Evolutionary conservation across 2,113 vertebrate species (phyloP).

Genomic region (Malaclemys terrapin): DNA sequence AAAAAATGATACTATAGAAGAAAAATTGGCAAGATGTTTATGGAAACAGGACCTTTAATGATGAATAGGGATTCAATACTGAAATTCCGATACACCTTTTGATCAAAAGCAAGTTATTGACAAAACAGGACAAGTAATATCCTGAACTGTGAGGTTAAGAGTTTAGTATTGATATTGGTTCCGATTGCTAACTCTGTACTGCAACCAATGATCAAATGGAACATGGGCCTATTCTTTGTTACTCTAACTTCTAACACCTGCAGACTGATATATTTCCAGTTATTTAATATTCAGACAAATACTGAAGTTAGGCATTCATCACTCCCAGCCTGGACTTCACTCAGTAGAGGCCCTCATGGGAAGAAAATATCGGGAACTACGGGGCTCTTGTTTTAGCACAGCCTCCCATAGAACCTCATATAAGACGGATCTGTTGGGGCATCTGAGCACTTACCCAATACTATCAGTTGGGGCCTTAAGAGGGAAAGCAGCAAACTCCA

Average conservation of each 20-base stretch:
- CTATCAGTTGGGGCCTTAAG: not conserved
- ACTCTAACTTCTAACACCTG: not conserved
- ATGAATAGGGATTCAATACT: not conserved
- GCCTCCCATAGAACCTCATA: not conserved
- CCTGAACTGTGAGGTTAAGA: not conserved
- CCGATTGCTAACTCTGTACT: not conserved
- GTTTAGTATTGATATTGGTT: not conserved
- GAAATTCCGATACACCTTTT: not conserved
- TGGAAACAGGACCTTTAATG: not conserved
- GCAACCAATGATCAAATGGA: not conserved
- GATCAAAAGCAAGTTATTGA: not conserved
- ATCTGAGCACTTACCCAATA: not conserved
- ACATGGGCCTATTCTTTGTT: not conserved
- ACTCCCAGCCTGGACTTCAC: not conserved
- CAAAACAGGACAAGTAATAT: not conserved
- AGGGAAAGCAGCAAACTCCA: not conserved
- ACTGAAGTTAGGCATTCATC: not conserved
- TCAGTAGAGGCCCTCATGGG: not conserved
- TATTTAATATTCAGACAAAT: not conserved
- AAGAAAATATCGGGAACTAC: not conserved
- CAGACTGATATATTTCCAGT: not conserved
- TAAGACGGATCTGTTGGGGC: not conserved
- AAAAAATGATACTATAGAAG: not conserved
- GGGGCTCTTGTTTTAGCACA: not conserved
- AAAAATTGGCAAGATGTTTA: not conserved